Conservation (phyloP, 2,797 vertebrate genomes). For the Oceanodroma leucorhoa region DNA sequence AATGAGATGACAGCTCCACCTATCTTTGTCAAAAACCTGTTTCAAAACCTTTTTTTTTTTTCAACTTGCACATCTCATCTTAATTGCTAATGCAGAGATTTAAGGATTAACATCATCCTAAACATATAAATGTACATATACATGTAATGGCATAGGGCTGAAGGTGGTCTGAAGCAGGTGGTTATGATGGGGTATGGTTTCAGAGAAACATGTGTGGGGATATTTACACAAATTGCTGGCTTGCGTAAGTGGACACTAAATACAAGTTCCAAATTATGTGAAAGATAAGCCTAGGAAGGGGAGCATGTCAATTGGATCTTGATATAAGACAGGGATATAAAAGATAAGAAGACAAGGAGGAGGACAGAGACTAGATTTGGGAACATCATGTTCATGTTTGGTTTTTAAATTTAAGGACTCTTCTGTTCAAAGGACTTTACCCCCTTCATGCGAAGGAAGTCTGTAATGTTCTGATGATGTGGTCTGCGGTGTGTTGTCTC, state of each 20-base stretch:
- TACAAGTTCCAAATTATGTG: neutral
- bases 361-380: neutral
- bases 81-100: neutral
- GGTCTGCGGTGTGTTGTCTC: neutral
- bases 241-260: neutral
- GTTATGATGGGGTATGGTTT: neutral
- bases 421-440: neutral
- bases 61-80: neutral
- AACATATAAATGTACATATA: too few relatives aligned
- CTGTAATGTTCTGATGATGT: neutral
- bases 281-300: neutral
- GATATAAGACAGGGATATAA: neutral
- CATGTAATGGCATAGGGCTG: neutral
- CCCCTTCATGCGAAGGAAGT: neutral
- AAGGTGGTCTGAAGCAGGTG: neutral
- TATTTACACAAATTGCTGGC: neutral
- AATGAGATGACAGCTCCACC: neutral
- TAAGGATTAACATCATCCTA: neutral
- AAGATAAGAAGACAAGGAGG: neutral
- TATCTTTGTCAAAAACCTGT: neutral
- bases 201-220: neutral
- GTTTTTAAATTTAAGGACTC: neutral
- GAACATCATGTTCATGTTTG: rapidly evolving
- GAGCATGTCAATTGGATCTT: neutral
- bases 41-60: neutral